Conservation (phyloP, 2,888 invertebrate species). For the Rutpela maculata region DNA sequence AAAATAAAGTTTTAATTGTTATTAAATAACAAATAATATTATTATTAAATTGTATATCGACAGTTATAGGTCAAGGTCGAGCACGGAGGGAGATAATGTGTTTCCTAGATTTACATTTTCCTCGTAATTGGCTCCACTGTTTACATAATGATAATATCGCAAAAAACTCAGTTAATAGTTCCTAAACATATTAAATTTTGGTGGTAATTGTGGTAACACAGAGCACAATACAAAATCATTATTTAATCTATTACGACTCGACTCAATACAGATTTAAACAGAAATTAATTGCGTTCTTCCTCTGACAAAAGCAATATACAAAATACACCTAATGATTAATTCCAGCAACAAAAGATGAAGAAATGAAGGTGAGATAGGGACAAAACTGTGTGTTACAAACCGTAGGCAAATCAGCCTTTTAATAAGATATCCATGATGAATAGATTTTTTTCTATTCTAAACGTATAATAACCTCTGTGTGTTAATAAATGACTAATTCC, state of each 20-base stretch:
- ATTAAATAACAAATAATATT: too few species aligned
- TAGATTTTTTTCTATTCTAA: not conserved
- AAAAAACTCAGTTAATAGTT: not conserved
- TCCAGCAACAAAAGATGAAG: conserved; percentile 45
- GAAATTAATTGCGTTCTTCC: not conserved
- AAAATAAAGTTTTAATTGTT: too few species aligned
- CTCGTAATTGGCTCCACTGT: not conserved
- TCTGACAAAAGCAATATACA: conserved; percentile 8
- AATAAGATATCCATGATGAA: not conserved
- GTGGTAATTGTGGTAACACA: not conserved
- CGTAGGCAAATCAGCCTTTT: conserved; percentile 10
- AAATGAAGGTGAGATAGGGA: conserved; percentile 42
- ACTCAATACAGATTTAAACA: not conserved
- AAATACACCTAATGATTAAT: conserved; percentile 28
- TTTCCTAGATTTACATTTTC: not conserved
- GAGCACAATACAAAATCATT: not conserved
- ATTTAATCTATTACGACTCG: not conserved
- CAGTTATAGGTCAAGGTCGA: not conserved
- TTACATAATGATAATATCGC: not conserved
- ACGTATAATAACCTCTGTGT: conserved; percentile 45
- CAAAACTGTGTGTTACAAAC: conserved; percentile 37
- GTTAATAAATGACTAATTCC: conserved; percentile 44
- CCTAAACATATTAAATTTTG: not conserved
- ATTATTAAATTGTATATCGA: too few species aligned
- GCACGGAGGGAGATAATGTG: not conserved